A percentile compares a stretch with the other conserved stretches of the same genome.
These are phyloP conservation scores for Theretra japonica DNA, from an alignment of 2,888 invertebrate genomes.

Conservation along the genomic window DNA sequence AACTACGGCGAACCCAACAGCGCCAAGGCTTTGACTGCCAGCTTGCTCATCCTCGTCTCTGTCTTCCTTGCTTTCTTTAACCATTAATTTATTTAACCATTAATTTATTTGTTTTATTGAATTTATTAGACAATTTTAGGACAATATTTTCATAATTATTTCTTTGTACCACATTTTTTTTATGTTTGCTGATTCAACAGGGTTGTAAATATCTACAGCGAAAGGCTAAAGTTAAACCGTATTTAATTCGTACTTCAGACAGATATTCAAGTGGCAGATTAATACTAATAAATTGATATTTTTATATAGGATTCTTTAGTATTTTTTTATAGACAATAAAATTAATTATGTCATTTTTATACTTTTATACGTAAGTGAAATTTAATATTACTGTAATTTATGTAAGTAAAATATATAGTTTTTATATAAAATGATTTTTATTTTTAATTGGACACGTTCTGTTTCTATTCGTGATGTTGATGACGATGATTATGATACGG, in stretches of 20 bases:
- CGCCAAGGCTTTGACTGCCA: slow-evolving; percentile 56
- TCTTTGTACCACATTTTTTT: background rate
- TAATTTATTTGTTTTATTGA: slow-evolving; percentile 34
- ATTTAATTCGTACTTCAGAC: no score
- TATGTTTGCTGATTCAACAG: no score
- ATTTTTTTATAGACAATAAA: no score
- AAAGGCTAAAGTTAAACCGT: no score
- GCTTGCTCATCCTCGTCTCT: slow-evolving; percentile 59
- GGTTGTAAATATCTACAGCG: no score
- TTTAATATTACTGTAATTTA: background rate
- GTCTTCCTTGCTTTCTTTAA: slow-evolving; percentile 55
- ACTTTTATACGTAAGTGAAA: background rate
- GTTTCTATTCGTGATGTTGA: no score
- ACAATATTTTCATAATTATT: background rate
- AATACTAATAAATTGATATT: no score
- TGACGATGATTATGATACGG: no score
- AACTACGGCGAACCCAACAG: slow-evolving; percentile 54
- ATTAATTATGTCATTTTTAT: background rate
- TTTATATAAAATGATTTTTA: no score
- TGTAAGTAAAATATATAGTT: slow-evolving; percentile 7
- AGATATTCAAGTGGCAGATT: no score
- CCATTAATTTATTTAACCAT: slow-evolving; percentile 47
- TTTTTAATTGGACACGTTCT: no score
- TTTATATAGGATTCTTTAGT: no score
- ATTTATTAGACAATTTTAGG: background rate